Evolutionary conservation across 2,113 vertebrate species (phyloP), one percentile per base, ranked within the genome.

Genomic region (Stomatorhinus ivindoensis): DNA sequence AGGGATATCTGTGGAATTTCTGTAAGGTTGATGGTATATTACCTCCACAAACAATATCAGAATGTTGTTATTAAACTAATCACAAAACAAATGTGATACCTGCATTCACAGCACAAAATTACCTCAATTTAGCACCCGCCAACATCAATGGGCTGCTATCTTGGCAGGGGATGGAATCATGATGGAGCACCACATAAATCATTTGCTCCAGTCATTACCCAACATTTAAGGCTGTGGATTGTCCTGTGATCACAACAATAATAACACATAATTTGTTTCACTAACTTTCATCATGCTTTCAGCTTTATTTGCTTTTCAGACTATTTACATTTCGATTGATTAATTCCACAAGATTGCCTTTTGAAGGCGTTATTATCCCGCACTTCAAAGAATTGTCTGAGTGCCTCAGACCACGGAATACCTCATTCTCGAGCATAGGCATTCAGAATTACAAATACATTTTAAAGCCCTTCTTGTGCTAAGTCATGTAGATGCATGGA

Each of bases 271-370:
- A 87, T 87, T 87, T 86, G 50, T 53, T 87, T 35, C 50, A 53
- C 48, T 53, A 87, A 87, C 85, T 87, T 87, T 87, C 50, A 53
- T 87, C 48, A 51, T 86, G 80, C 44, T 83, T 86, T 0, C 48
- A 24, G 85, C 47, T 53, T 27, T 53, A 87, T 7, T 35, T 53
- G 13, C 15, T 87, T 87, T 87, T 35, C 31, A 87, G 31, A 39
- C 50, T 87, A 86, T 86, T 53, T 53, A 87, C 48, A 87, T 87
- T 87, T 48, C 19, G 24, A 87, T 53, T 35, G 85, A 53, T 87
- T 87, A 35, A 53, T 31, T 87, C 50, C 15, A 31, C 50, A 53
- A 87, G 27, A 51, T 84, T 47, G 82, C 85, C 51, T 86, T 86
- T 27, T 86, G 85, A 11, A 86, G 42, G 85, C 85, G 51, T 87